A percentile compares a stretch with the other conserved stretches of the same genome.
Conservation (phyloP, 2,888 invertebrate species). For the Eupsilia transversa region DNA sequence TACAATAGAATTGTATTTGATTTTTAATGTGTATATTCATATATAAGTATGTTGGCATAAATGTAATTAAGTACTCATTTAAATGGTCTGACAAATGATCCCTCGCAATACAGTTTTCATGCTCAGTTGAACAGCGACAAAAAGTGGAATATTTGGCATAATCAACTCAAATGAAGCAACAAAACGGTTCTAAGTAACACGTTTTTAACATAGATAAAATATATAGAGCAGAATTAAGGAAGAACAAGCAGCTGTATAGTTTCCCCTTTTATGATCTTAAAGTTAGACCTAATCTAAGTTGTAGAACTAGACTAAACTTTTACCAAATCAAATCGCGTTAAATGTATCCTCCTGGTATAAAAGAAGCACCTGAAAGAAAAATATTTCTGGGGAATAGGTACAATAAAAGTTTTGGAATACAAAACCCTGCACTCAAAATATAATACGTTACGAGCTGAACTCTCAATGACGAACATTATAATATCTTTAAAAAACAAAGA, state of each 20-base stretch:
- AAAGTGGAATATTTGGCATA: neutral
- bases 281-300: conserved; percentile 28
- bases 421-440: conserved; percentile 35
- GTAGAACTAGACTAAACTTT: conserved; percentile 22
- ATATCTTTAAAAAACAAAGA: conserved; percentile 31
- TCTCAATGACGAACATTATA: conserved; percentile 39
- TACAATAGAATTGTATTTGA: conserved; percentile 17
- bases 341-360: neutral
- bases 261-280: neutral
- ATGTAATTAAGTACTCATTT: neutral
- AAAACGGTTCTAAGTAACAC: neutral
- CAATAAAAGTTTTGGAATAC: conserved; percentile 10
- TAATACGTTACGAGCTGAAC: conserved; percentile 33
- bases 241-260: neutral
- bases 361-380: conserved; percentile 6
- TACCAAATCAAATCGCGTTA: conserved; percentile 6
- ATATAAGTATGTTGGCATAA: too few relatives aligned
- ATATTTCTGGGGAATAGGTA: conserved; percentile 23
- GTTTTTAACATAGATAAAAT: neutral
- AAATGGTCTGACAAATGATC: conserved; percentile 2
- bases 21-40: conserved; percentile 8
- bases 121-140: conserved; percentile 17
- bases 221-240: neutral
- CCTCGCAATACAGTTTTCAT: conserved; percentile 13
- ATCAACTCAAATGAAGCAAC: conserved; percentile 9